Evolutionary conservation across 2,113 vertebrate genomes (phyloP).

Genomic region (Alethe castanea): DNA sequence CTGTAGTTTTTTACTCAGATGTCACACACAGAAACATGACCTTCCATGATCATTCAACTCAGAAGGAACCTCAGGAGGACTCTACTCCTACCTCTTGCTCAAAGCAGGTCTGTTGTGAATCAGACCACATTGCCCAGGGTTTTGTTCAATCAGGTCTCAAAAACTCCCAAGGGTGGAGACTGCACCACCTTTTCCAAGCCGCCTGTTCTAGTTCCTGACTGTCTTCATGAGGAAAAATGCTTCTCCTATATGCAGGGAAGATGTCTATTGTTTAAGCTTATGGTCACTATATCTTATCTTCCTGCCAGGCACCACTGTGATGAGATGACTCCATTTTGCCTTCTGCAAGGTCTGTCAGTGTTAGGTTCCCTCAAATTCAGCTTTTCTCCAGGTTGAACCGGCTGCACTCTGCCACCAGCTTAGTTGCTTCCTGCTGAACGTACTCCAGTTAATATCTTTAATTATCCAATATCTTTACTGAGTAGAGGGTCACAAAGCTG

Average conservation of each 20-base stretch:
- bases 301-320: not conserved
- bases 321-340: not conserved
- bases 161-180: not conserved
- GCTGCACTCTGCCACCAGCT: accelerated
- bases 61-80: not conserved
- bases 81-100: not conserved
- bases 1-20: not conserved
- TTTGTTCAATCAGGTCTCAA: not conserved
- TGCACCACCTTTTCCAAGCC: not conserved
- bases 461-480: not conserved
- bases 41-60: not conserved
- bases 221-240: not conserved
- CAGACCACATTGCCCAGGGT: not conserved
- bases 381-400: not conserved
- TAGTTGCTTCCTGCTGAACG: not conserved
- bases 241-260: not conserved
- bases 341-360: not conserved
- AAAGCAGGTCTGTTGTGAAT: not conserved
- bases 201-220: not conserved
- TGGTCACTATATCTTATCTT: accelerated
- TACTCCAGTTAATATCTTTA: accelerated
- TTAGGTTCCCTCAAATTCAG: not conserved
- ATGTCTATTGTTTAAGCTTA: not conserved
- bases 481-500: not conserved
- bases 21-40: not conserved